Evolutionary conservation across 2,888 invertebrate species (phyloP), one percentile per base, ranked within the genome.

Genomic region (Polymixis flavicincta): DNA sequence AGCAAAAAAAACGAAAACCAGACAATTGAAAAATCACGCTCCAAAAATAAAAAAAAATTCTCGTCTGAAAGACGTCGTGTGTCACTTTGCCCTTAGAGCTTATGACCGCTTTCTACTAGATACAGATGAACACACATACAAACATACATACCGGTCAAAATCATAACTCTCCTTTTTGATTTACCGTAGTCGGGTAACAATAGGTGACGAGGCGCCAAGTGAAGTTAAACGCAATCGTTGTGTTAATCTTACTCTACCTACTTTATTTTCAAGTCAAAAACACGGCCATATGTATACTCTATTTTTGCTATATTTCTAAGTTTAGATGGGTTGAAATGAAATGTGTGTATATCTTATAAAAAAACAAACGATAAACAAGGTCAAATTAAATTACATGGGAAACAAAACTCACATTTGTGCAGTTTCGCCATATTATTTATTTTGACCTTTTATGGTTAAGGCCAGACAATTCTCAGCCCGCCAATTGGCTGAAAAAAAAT

Each of bases 281-380:
- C 13, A 71, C 45, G 54, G 72, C 72, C 54, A 71, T 71, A 69
- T 3, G 0, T 37, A 45, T n/a, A 54, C 45, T 71, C 0, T 55
- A 45, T 54, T 48, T 48, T 22, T n/a, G 9, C 0, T 11, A 3
- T 42, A 61, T 61, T 37, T 14, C 14, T 48, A 25, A 48, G 37
- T 65, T 50, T n/a, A n/a, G 14, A 14, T 37, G 32, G 2, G 0
- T 28, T 63, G 32, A 9, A 28, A 54, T 54, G 11, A 14, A 14
- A 13, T n/a, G n/a, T 3, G 14, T 7, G 54, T 55, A 54, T 22
- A 54, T 54, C 13, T 54, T 54, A n/a, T 11, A 54, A 2, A 54
- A n/a, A 54, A n/a, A 9, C 1, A 22, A 9, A 4, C 11, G n/a
- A n/a, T 52, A n/a, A 13, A 54, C n/a, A 54, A 54, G 11, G 52